Base-by-base conservation (phyloP, 2,797 vertebrate species). In the Rhynchotus rufescens region DNA sequence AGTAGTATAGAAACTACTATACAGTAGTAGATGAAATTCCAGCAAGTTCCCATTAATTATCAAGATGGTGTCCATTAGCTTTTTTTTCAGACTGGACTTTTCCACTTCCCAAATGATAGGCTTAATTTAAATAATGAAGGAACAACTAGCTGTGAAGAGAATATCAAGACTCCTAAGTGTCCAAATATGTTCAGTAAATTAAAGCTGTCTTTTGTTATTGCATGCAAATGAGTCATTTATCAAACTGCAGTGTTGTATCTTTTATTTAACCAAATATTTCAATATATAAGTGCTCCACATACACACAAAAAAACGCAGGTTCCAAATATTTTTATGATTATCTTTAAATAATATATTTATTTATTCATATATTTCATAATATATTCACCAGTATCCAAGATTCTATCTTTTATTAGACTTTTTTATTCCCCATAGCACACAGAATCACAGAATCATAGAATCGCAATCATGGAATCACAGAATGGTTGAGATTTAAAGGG, bases 241-340 rank as follows among this genome's bases (percentile, higher is more conserved):
- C 80, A 88, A 84, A 79, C 44, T 54, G 45, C 65, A 83, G 4
- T 34, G 4, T 44, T 28, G 28, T 73, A 36, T 54, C 83, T 57
- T 59, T 34, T 74, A 8, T 83, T 84, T 76, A 60, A 10, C 26
- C 0, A 12, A 91, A 80, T 25, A 32, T 84, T 34, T 80, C 73
- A 74, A 45, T 44, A 10, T 80, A 5, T 64, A 40, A 84, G 10
- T 4, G 0, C 79, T 84, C 30, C 38, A 88, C 42, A 42, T 36
- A 71, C 4, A 44, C 44, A 86, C 91, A 93, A 84, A 40, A 40
- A 40, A 13, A 40, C 56, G 19, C 15, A 83, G 19, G 12, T 88
- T 90, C 59, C 30, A 86, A 68, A 84, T 69, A 71, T 84, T 85
- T 91, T 86, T 45, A 64, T 80, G 82, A 88, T 84, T 84, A 56